These are phyloP conservation scores for Pampusana beccarii DNA, from an alignment of 2,113 vertebrate genomes.

Conservation along the genomic window DNA sequence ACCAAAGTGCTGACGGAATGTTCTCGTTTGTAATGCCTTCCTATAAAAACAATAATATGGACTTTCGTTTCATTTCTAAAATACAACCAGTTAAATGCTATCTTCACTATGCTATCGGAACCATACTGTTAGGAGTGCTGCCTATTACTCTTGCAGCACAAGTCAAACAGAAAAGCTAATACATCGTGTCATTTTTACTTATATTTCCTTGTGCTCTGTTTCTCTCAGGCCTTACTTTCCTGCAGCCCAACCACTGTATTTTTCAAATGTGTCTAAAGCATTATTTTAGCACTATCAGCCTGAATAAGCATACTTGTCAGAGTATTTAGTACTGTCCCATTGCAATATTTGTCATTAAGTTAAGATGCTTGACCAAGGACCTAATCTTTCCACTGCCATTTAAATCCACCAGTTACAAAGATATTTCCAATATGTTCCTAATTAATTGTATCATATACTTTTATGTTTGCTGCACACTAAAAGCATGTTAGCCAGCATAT, in stretches of 20 bases:
- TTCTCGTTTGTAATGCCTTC: background rate
- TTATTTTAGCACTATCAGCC: background rate
- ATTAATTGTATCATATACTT: constrained; percentile 55
- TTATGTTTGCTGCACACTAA: constrained; percentile 9
- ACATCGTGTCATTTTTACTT: background rate
- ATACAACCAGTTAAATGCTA: background rate
- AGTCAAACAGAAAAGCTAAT: background rate
- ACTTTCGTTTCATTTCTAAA: background rate
- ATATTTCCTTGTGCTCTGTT: background rate
- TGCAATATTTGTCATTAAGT: constrained; percentile 16
- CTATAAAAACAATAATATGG: background rate
- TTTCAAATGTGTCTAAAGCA: background rate
- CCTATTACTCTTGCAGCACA: background rate
- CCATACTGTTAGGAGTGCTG: background rate
- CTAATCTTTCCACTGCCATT: constrained; percentile 42
- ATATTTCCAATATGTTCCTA: constrained; percentile 29
- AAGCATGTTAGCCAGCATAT: background rate
- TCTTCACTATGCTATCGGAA: background rate
- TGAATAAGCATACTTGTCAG: background rate
- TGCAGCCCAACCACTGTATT: background rate
- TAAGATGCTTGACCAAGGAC: constrained; percentile 38
- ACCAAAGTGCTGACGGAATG: background rate
- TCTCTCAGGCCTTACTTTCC: background rate
- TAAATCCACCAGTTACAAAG: constrained; percentile 23
- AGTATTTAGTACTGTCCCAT: background rate